phyloP scores from a whole-genome alignment of 64 coral and sea anemone genomes.

The Trachythela sp. region DNA sequence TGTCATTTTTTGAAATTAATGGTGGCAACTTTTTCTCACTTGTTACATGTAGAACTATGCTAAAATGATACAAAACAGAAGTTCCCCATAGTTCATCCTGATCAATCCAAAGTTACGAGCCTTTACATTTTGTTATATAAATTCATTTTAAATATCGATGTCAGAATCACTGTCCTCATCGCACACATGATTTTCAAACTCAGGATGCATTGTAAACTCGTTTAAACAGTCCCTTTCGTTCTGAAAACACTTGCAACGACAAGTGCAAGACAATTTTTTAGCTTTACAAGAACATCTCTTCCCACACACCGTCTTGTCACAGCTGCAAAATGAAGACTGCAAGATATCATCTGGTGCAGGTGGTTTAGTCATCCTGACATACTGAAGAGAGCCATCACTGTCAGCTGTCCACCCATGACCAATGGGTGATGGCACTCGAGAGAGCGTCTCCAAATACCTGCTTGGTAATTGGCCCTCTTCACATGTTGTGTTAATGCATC shows the following conservation, averaged over 20 bases:
- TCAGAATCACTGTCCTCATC: background rate
- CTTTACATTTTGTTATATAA: background rate
- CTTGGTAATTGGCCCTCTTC: background rate
- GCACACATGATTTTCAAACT: background rate
- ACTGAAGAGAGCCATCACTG: slow-evolving; percentile 4
- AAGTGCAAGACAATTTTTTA: slow-evolving; percentile 11
- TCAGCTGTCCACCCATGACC: slow-evolving; percentile 6
- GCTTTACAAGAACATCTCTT: slow-evolving; percentile 25
- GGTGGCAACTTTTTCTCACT: background rate
- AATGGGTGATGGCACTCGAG: slow-evolving; percentile 15
- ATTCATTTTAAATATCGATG: background rate
- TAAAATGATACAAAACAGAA: background rate
- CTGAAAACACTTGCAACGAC: background rate
- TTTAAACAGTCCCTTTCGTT: background rate
- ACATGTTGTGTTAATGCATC: slow-evolving; percentile 7
- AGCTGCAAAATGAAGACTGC: background rate
- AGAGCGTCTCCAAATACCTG: background rate
- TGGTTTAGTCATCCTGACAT: slow-evolving; percentile 3
- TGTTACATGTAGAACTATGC: background rate
- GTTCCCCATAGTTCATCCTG: background rate
- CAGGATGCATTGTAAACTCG: background rate
- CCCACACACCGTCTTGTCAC: background rate
- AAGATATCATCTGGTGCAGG: background rate
- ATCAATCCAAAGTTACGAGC: background rate
- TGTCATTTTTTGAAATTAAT: background rate